Evolutionary conservation across 2,113 vertebrate genomes (phyloP), one percentile per base, ranked within the genome.

Genomic region (Chaetops frenatus): DNA sequence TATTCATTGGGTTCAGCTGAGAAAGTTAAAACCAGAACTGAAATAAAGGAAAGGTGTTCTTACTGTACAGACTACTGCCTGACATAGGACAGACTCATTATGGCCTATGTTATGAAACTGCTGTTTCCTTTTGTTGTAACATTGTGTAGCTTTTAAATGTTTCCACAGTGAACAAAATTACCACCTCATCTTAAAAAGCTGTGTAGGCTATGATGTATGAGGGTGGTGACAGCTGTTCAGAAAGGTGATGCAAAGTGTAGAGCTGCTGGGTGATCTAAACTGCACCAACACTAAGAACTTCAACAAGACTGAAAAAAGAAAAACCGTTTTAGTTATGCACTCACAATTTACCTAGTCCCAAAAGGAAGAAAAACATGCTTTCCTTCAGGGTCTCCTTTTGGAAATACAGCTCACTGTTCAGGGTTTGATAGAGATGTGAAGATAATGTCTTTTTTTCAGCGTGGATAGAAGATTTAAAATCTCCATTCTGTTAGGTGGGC

Each of bases 171-270:
- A 76, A 44, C 15, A 13, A 28, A 53, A 65, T 40, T 83, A 33
- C 53, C 31, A 44, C 7, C 12, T 74, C 9, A 58, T 62, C 64
- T 79, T 10, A 38, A 69, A 82, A 76, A 80, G 8, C 17, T 74
- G 5, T 31, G 40, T 8, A 27, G 15, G 27, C 15, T 44, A 12
- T 0, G 0, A 12, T 18, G 38, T 19, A 8, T 13, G 12, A 66
- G 29, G 13, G 12, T 11, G 22, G 38, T 58, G 47, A 70, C 60
- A 80, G 47, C 60, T 73, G 16, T 36, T 76, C 42, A 66, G 33
- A 76, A 67, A 90, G 33, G 61, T 48, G 56, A 84, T 73, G 47
- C 31, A 67, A 88, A 86, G 48, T 6, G 10, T 24, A 50, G 71
- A 67, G 9, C 60, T 42, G 28, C 51, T 62, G 47, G 28, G 38